A percentile compares a stretch with the other conserved stretches of the same genome.
Evolutionary conservation across 2,888 invertebrate species (phyloP).

Genomic region (Flabesymbios commensalis): DNA sequence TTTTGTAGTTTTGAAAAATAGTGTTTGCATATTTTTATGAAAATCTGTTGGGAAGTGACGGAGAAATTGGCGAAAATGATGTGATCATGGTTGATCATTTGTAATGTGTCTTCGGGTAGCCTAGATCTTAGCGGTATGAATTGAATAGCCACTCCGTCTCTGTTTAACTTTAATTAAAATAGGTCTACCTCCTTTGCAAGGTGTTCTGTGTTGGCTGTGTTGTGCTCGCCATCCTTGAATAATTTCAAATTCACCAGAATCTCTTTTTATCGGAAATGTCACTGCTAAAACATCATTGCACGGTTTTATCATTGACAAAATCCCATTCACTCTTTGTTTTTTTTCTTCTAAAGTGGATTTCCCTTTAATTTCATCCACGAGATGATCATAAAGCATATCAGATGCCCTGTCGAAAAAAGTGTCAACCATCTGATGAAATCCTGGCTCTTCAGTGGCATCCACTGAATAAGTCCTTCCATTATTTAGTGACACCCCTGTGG

Average conservation of each 20-base stretch:
- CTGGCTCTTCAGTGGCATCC: conserved; percentile 7
- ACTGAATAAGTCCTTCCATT: too few relatives aligned
- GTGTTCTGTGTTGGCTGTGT: conserved; percentile 94
- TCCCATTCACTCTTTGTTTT: conserved; percentile 84
- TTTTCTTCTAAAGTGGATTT: conserved; percentile 74
- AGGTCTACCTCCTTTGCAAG: conserved; percentile 99
- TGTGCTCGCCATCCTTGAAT: conserved; percentile 97
- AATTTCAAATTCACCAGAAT: conserved; percentile 95
- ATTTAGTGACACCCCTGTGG: too few relatives aligned
- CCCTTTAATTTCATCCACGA: conserved; percentile 70
- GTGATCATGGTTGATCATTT: too few relatives aligned
- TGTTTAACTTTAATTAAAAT: too few relatives aligned
- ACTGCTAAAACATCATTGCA: conserved; percentile 87
- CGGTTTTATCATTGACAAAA: conserved; percentile 93
- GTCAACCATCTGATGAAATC: conserved; percentile 71
- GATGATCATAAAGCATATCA: conserved; percentile 77
- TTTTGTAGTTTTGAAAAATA: too few relatives aligned
- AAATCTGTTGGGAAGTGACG: too few relatives aligned
- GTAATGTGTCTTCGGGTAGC: too few relatives aligned
- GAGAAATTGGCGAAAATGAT: too few relatives aligned
- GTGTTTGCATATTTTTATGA: too few relatives aligned
- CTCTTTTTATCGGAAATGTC: conserved; percentile 92
- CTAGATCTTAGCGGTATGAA: too few relatives aligned
- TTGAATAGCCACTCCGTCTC: too few relatives aligned
- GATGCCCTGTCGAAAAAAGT: conserved; percentile 98